A percentile compares a stretch with the other conserved stretches of the same genome.
Evolutionary conservation across 1,140 invertebrate species (phyloP).

Genomic region (silkworm (Bombyx mori)): ASM3026992v2 NC_085114.1:13553501-13554000

Average conservation of each 20-base stretch:
- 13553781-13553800: conserved; percentile 81
- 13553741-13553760: conserved; percentile 88
- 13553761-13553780: conserved; percentile 91
- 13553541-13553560: not conserved
- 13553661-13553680: no score
- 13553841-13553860: no score
- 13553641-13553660: not conserved
- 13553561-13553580: not conserved
- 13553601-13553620: not conserved
- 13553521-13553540: not conserved
- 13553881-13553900: no score
- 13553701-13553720: conserved; percentile 94
- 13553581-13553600: not conserved
- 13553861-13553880: no score
- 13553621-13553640: not conserved
- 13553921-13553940: no score
- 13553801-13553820: not conserved
- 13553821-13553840: no score
- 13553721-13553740: conserved; percentile 93
- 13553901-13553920: no score
- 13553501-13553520: no score
- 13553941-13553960: no score
- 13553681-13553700: conserved; percentile 88
- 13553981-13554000: no score
- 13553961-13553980: no score